These are phyloP conservation scores for Pseudonaja textilis DNA, from an alignment of 2,113 vertebrate genomes.

Conservation along the genomic window DNA sequence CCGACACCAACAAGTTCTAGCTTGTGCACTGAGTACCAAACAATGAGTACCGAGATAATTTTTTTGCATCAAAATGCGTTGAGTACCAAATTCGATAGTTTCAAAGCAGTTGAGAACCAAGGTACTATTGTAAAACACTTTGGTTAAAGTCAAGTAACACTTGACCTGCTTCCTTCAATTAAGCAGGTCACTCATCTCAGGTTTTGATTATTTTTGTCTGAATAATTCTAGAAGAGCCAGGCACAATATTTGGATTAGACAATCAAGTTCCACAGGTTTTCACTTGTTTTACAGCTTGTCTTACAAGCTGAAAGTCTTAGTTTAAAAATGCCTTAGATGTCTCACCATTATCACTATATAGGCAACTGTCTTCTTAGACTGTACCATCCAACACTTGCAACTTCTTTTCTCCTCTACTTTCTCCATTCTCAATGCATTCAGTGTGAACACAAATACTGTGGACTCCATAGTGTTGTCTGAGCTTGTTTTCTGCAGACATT, in stretches of 20 bases:
- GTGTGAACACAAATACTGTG: not conserved
- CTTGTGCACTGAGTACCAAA: not conserved
- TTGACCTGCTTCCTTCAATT: not conserved
- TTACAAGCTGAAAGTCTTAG: not conserved
- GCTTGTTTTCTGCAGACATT: not conserved
- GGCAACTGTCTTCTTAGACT: not conserved
- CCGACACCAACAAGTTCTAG: not conserved
- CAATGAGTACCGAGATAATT: not conserved
- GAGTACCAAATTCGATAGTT: not conserved
- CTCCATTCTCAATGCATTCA: not conserved
- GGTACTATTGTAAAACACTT: not conserved
- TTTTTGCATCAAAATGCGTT: not conserved
- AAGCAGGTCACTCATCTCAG: not conserved
- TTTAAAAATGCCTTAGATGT: not conserved
- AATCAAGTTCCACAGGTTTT: not conserved
- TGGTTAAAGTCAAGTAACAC: not conserved
- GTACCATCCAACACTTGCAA: not conserved
- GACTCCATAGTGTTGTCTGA: not conserved
- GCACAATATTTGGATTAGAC: not conserved
- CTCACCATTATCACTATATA: not conserved
- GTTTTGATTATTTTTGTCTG: not conserved
- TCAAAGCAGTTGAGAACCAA: not conserved
- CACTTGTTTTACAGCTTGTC: not conserved
- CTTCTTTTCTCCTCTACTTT: not conserved
- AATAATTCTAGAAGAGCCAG: not conserved